A percentile compares a stretch with the other conserved stretches of the same genome.
These are phyloP conservation scores for Synergus gifuensis DNA, from an alignment of 2,888 invertebrate genomes.

Conservation along the genomic window DNA sequence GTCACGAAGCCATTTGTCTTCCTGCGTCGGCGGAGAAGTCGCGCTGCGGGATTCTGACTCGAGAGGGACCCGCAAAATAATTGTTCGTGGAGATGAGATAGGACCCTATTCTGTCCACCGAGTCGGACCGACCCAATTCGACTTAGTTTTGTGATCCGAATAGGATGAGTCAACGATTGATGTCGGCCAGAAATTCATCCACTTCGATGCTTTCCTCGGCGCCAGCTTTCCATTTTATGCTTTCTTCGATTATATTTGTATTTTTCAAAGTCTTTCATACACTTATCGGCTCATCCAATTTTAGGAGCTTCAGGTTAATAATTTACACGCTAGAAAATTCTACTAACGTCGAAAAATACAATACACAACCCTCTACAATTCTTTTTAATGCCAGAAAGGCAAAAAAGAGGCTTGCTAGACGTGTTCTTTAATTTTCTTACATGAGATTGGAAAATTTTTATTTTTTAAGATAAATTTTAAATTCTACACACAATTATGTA, in stretches of 20 bases:
- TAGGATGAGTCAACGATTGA: constrained; percentile 72
- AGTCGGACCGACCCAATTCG: constrained; percentile 70
- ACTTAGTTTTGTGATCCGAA: constrained; percentile 72
- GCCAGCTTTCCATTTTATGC: constrained; percentile 31
- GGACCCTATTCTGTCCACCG: constrained; percentile 57
- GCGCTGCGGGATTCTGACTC: constrained; percentile 72
- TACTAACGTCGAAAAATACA: neutral
- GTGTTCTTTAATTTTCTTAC: too few species aligned
- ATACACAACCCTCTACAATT: too few species aligned
- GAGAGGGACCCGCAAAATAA: constrained; percentile 69
- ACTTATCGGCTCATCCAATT: constrained; percentile 41
- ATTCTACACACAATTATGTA: too few species aligned
- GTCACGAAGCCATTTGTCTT: constrained; percentile 77
- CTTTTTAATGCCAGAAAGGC: too few species aligned
- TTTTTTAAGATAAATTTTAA: too few species aligned
- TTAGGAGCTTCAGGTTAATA: neutral
- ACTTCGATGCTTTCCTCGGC: constrained; percentile 56
- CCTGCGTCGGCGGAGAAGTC: constrained; percentile 66
- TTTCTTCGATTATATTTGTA: constrained; percentile 33
- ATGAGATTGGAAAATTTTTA: too few species aligned
- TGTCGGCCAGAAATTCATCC: constrained; percentile 62
- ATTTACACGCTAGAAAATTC: neutral
- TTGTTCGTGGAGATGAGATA: constrained; percentile 67
- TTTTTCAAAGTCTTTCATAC: constrained; percentile 34
- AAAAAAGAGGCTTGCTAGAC: too few species aligned